Base-by-base conservation (phyloP, 2,113 vertebrate genomes). In the Coracopsis vasa region DNA sequence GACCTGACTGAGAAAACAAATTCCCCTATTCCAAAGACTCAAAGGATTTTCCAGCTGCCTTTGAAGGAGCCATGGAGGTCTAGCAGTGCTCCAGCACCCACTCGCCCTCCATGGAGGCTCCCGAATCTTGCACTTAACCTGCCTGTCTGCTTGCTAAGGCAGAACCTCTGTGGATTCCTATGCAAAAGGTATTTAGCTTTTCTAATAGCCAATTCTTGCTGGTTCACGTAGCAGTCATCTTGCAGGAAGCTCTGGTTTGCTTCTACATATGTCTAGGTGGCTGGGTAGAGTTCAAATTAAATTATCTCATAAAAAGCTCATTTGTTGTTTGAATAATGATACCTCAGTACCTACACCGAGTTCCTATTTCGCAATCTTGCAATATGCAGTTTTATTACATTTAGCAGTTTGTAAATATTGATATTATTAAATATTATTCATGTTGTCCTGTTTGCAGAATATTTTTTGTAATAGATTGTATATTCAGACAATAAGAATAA, bases 41-140 rank as follows among this genome's bases (percentile, higher is more conserved):
- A 33, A 50, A 60, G 31, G 13, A 31, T 91, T 87, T 87, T 5
- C 28, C 18, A 70, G 19, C 11, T 65, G 61, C 41, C 53, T 56
- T 35, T 78, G 77, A 33, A 94, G 44, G 20, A 80, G 29, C 21
- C 35, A 3, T 13, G 39, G 33, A 45, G 25, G 33, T 67, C 35
- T 39, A 62, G 16, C 35, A 39, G 27, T 37, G 48, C n/a, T 53
- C 24, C 41, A 53, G 41, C n/a, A 78, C 61, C 16, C 0, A 0
- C 9, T 47, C 5, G 16, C 4, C 4, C 4, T 51, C 18, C 41
- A 23, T 37, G 28, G 44, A 42, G 51, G 18, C 25, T 77, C 47
- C 66, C 42, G 31, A 64, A 54, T 72, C 72, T 44, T 86, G 33
- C 53, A 23, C 33, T 65, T 86, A 69, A 89, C 23, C n/a, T 82